Evolutionary conservation across 2,797 vertebrate species (phyloP), one percentile per base, ranked within the genome.

Genomic region (Tokudaia tokunoshimensis): DNA sequence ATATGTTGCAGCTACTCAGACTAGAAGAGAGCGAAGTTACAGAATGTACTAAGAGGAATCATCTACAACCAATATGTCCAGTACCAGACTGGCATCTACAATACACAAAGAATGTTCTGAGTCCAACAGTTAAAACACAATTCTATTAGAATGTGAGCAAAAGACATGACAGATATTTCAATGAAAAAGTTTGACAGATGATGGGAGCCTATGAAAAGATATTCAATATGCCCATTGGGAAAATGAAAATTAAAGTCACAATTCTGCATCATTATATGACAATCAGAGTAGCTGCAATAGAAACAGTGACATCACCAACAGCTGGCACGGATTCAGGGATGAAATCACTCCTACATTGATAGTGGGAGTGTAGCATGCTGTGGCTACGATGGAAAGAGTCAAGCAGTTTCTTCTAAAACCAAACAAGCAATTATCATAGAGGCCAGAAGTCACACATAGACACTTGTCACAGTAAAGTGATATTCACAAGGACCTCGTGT

Each of bases 161-260:
- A 74, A 57, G 50, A 74, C n/a, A 55, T 12, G 22, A 55, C 67
- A 74, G 50, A 74, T 41, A 72, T 17, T 41, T 72, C n/a, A 55
- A 67, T 72, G 50, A 55, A 41, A 55, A 72, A 72, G 65, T 31
- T 74, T 57, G 65, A 37, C 65, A 72, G 34, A 88, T 90, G 29
- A 82, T 15, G 50, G 61, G 80, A 85, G 44, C 37, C 75, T 8
- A 24, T 82, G 55, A 90, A 86, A 96, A 83, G 80, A 88, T 29
- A 72, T 70, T n/a, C 29, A 70, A 63, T 47, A 34, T 72, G 74
- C 24, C 72, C 57, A 78, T 44, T 1, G 63, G 55, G 50, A 34
- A 88, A 95, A 94, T 41, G n/a, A 70, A 92, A 87, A 94, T 94
- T 92, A 92, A 92, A 94, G 79, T 52, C 61, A 90, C 72, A 90